These are phyloP conservation scores for Wiebesia pumilae DNA, from an alignment of 1,140 invertebrate genomes.

Conservation along the genomic window DNA sequence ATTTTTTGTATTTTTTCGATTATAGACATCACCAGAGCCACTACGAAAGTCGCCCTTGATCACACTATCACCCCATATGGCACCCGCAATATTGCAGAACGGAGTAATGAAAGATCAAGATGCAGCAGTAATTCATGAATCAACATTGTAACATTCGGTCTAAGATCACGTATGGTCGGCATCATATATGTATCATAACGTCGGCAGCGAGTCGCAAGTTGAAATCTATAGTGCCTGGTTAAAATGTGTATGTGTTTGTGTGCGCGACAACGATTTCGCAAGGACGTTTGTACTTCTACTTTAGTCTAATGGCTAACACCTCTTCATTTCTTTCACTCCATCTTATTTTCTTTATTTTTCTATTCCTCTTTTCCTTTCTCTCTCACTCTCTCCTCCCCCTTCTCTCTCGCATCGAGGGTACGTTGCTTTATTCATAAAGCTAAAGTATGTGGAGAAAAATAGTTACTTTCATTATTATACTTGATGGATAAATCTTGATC, in stretches of 20 bases:
- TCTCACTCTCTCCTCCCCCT: neutral
- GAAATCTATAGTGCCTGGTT: slow-evolving; percentile 65
- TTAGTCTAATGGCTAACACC: slow-evolving; percentile 4
- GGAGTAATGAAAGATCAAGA: slow-evolving; percentile 58
- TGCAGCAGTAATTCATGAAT: slow-evolving; percentile 70
- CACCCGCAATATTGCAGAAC: slow-evolving; percentile 62
- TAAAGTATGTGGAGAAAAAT: neutral
- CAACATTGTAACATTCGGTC: slow-evolving; percentile 72
- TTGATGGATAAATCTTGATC: neutral
- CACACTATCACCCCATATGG: slow-evolving; percentile 64
- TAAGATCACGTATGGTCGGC: slow-evolving; percentile 61
- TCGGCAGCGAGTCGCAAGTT: slow-evolving; percentile 9
- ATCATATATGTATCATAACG: neutral
- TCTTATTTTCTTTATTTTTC: neutral
- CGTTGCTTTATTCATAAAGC: neutral
- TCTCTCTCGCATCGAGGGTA: slow-evolving; percentile 17
- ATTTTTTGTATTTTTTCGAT: slow-evolving; percentile 32
- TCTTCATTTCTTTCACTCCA: no score
- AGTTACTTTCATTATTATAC: neutral
- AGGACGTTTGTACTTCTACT: slow-evolving; percentile 20
- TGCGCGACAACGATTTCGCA: slow-evolving; percentile 3
- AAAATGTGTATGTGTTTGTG: slow-evolving; percentile 54
- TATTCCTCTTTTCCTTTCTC: neutral
- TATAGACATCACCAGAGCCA: slow-evolving; percentile 69
- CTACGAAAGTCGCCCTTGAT: slow-evolving; percentile 70